phyloP scores from a whole-genome alignment of 2,888 invertebrate species.

The Rhodophaea formosa region DNA sequence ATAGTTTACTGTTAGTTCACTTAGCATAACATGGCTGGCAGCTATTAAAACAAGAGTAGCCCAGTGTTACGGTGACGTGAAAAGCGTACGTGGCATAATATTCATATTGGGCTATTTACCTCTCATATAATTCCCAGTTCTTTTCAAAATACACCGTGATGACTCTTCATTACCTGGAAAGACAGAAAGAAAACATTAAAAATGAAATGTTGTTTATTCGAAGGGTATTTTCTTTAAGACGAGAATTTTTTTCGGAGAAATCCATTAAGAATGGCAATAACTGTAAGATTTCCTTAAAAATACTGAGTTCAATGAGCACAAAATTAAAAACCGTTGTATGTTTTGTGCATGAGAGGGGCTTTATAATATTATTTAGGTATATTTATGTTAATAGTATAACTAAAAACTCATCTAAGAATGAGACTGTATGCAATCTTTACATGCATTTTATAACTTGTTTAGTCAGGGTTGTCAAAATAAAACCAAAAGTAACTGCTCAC shows the following conservation, averaged over 20 bases:
- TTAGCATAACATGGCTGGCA: constrained; percentile 7
- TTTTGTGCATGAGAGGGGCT: too few relatives aligned
- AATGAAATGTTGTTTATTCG: not conserved
- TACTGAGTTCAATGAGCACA: too few relatives aligned
- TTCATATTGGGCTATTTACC: constrained; percentile 47
- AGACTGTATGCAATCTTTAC: too few relatives aligned
- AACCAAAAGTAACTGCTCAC: not conserved
- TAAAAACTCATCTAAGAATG: too few relatives aligned
- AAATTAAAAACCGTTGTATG: too few relatives aligned
- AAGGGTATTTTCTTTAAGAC: too few relatives aligned
- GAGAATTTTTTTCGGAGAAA: too few relatives aligned
- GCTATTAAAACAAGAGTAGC: constrained; percentile 9
- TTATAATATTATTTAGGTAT: too few relatives aligned
- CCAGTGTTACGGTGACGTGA: constrained; percentile 16
- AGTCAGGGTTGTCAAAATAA: constrained; percentile 3
- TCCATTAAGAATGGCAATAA: too few relatives aligned
- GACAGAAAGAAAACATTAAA: constrained; percentile 33
- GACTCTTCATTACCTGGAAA: constrained; percentile 64
- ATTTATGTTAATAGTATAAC: too few relatives aligned
- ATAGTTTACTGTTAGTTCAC: not conserved
- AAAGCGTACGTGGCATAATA: constrained; percentile 25
- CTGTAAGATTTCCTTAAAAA: too few relatives aligned
- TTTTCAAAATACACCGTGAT: constrained; percentile 60
- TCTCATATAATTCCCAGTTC: constrained; percentile 67
- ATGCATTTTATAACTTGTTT: not conserved